Conservation (phyloP, 2,888 invertebrate species). For the Eupeodes latifasciatus region DNA sequence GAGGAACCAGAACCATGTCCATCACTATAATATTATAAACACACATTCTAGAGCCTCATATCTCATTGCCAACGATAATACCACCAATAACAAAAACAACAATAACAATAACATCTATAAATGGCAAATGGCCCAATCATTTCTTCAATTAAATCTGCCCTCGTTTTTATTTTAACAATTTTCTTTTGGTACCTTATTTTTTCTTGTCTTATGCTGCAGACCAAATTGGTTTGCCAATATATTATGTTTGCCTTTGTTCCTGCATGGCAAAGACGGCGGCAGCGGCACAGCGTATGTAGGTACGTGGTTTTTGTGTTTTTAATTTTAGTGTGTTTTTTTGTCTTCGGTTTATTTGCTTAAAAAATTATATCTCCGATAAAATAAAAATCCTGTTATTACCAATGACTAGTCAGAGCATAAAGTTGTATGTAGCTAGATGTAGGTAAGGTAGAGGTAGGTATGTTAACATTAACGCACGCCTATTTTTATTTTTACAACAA, state of each 20-base stretch:
- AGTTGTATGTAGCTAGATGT: neutral
- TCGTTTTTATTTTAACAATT: conserved; percentile 42
- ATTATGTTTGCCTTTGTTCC: conserved; percentile 40
- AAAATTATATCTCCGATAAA: conserved; percentile 55
- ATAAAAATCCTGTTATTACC: conserved; percentile 61
- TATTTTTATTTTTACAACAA: conserved; percentile 31
- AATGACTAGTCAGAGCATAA: conserved; percentile 41
- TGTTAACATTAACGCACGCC: conserved; percentile 34
- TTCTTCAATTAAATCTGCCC: conserved; percentile 65
- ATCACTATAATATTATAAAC: neutral
- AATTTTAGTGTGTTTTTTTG: neutral
- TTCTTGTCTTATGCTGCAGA: neutral
- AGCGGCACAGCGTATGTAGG: neutral
- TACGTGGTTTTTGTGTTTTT: conserved; percentile 4
- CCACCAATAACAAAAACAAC: conserved; percentile 1
- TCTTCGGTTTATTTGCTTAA: conserved; percentile 15
- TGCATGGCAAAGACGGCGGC: neutral
- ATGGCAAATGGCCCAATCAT: conserved; percentile 69
- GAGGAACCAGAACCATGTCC: neutral
- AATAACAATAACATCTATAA: conserved; percentile 31
- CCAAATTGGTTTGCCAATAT: conserved; percentile 14
- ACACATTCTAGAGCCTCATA: neutral
- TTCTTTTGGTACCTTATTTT: conserved; percentile 7
- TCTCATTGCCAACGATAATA: neutral
- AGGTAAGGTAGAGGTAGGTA: neutral